Evolutionary conservation across 1,140 invertebrate genomes (phyloP), one percentile per base, ranked within the genome.

Genomic region (Homarus americanus): DNA sequence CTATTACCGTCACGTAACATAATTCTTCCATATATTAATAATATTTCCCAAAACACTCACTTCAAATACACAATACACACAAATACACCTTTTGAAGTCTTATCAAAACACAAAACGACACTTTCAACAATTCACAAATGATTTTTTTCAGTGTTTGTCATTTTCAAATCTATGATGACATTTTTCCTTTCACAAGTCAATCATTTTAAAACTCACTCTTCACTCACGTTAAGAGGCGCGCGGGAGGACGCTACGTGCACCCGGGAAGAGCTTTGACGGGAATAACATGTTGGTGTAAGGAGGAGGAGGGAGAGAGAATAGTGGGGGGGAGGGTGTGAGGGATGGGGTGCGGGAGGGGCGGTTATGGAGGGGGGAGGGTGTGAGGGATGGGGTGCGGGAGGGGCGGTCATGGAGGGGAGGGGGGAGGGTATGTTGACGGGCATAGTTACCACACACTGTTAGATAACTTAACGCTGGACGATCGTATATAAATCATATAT

Each of bases 151-250:
- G n/a, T n/a, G n/a, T n/a, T n/a, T n/a, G n/a, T n/a, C n/a, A n/a
- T n/a, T n/a, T n/a, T n/a, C n/a, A n/a, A n/a, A n/a, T n/a, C n/a
- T n/a, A n/a, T n/a, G n/a, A n/a, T n/a, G n/a, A n/a, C n/a, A n/a
- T n/a, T n/a, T n/a, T n/a, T n/a, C n/a, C n/a, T 49, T 49, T 49
- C 44, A 49, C 44, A 49, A 49, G 5, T 49, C 12, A 49, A 49
- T 49, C 12, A 49, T 15, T 49, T 49, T 49, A 5, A 49, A 49
- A n/a, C 38, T 3, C 44, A 44, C 76, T 44, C 76, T 79, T 79
- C 76, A 79, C 76, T 79, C 41, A 79, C 76, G 76, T 79, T 79
- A 79, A n/a, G 40, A 49, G 76, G n/a, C 40, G 44, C 76, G 40
- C 40, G 24, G 28, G 28, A 32, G 40, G 28, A 40, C 40, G 40